These are phyloP conservation scores for Dendrocopos noguchii DNA, from an alignment of 2,113 vertebrate species.

Conservation along the genomic window DNA sequence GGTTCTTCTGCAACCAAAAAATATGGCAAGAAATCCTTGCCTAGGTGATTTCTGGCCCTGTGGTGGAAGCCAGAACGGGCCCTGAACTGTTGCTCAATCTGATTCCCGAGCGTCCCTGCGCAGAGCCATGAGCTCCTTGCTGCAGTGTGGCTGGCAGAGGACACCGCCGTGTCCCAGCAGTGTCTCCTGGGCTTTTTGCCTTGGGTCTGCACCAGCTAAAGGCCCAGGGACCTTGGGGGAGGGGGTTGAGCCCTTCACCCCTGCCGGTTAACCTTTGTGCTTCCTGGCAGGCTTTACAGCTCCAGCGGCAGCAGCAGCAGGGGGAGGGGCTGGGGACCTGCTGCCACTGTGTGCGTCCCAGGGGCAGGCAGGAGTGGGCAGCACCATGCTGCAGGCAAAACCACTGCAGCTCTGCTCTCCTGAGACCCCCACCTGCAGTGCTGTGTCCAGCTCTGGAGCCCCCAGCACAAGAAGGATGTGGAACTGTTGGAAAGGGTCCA, in stretches of 20 bases:
- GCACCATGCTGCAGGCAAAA: neutral
- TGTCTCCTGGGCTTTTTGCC: fast-evolving
- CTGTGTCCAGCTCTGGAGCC: too few relatives aligned
- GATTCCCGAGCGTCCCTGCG: fast-evolving
- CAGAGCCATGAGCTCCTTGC: neutral
- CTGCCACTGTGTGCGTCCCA: fast-evolving
- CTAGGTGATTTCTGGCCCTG: neutral
- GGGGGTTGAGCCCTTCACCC: neutral
- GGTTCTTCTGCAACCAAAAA: neutral
- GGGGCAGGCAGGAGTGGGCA: neutral
- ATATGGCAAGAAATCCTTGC: neutral
- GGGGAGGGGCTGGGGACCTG: neutral
- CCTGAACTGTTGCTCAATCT: neutral
- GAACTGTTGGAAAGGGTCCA: too few relatives aligned
- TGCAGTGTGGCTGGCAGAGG: neutral
- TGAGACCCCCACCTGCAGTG: too few relatives aligned
- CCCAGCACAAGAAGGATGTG: too few relatives aligned
- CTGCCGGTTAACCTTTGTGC: neutral
- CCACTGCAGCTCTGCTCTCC: too few relatives aligned
- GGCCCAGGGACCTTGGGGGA: neutral
- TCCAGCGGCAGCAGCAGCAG: neutral
- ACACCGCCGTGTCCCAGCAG: fast-evolving
- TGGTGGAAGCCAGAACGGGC: neutral
- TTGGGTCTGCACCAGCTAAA: fast-evolving
- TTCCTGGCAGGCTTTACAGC: neutral